Evolutionary conservation across 2,888 invertebrate species (phyloP).

Genomic region (Trissoscelio sp.): DNA sequence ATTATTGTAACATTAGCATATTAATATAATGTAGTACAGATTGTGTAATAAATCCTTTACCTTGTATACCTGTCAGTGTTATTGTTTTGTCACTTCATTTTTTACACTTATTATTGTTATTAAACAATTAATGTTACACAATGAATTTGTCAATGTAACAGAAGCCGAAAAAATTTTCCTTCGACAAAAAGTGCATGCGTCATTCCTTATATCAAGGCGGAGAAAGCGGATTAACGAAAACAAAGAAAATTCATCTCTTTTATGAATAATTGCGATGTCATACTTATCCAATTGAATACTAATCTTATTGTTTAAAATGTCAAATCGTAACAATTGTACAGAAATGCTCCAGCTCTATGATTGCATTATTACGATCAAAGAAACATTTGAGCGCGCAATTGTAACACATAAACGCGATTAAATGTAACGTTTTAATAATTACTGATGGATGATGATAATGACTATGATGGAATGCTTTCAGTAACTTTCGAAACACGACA

Average conservation of each 20-base stretch:
- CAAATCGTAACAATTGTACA: slow-evolving; percentile 4
- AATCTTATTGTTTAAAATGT: neutral
- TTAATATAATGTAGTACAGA: neutral
- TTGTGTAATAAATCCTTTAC: neutral
- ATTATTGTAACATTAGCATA: too few species aligned
- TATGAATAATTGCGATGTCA: slow-evolving; percentile 29
- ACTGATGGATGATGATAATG: slow-evolving; percentile 26
- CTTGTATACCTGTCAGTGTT: slow-evolving; percentile 3
- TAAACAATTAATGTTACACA: neutral
- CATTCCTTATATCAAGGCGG: neutral
- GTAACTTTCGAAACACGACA: slow-evolving; percentile 28
- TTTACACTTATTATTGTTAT: neutral
- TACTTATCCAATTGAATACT: slow-evolving; percentile 1
- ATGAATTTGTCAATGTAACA: neutral
- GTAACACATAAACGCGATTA: slow-evolving; percentile 9
- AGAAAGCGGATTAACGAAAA: slow-evolving; percentile 34
- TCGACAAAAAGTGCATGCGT: neutral
- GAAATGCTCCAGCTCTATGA: neutral
- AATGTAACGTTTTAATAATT: slow-evolving; percentile 28
- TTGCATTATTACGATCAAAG: slow-evolving; percentile 13
- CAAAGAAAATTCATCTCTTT: slow-evolving; percentile 27
- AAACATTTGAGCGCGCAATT: neutral
- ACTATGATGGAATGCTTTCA: slow-evolving; percentile 23
- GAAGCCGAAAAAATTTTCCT: neutral
- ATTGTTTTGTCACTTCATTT: neutral